Evolutionary conservation across 2,797 vertebrate genomes (phyloP), one percentile per base, ranked within the genome.

Genomic region (Hylomyscus alleni): DNA sequence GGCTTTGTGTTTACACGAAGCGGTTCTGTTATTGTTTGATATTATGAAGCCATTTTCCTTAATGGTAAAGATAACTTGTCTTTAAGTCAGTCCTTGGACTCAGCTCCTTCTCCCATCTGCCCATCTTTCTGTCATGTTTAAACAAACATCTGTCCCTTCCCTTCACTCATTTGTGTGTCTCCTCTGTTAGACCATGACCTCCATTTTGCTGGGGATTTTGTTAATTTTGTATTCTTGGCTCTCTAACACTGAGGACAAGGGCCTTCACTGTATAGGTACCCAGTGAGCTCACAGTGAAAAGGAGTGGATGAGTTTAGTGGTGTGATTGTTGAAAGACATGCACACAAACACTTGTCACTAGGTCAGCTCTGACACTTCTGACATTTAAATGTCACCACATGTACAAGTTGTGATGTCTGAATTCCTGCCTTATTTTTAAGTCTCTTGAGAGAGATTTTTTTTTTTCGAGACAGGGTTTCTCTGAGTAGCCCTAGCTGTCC

Each of bases 41-140:
- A 6, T 78, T 81, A 29, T 44, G 44, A 15, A 22, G 34, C 37
- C 13, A 31, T 69, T 7, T 86, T 50, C 56, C 62, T 89, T 91
- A 62, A 80, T 60, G 62, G 75, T 85, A 78, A 60, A 89, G 77
- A 56, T 58, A 58, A 83, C 92, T 96, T 96, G 85, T 56, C 72
- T 95, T 5, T 44, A 37, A 77, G 50, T 86, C 5, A 72, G 19
- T 22, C 52, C 54, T 54, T 34, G 20, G 24, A 4, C 67, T 44
- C 40, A 73, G 34, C 7, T 50, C 75, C 72, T 65, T 95, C 24
- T 29, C 40, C 60, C 1, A 72, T 73, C n/a, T 67, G 31, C 20
- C 31, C 1, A 29, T 3, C 19, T 54, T 73, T 90, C 62, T 29
- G 0, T 69, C 56, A 29, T 50, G 24, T 24, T 54, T 47, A 10